Percentiles rank a stretch among this genome's conserved stretches.
These are phyloP conservation scores for Poecilia latipinna DNA, from an alignment of 2,113 vertebrate genomes.

Conservation along the genomic window DNA sequence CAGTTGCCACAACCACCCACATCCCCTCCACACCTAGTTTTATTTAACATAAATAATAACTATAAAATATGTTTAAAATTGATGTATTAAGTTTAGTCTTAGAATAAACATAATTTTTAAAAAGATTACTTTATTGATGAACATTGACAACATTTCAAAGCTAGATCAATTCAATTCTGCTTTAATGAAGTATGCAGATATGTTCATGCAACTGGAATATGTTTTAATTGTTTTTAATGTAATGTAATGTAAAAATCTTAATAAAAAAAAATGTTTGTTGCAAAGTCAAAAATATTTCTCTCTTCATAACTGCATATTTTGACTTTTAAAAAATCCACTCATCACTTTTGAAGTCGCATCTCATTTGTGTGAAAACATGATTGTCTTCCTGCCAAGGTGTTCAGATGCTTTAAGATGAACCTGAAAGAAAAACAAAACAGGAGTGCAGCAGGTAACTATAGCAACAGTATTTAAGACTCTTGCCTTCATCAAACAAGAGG, in stretches of 20 bases:
- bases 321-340: too few relatives aligned
- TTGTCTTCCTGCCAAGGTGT: background rate
- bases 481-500: background rate
- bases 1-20: too few relatives aligned
- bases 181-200: too few relatives aligned
- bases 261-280: too few relatives aligned
- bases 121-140: too few relatives aligned
- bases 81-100: background rate
- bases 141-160: too few relatives aligned
- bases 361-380: background rate
- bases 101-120: background rate
- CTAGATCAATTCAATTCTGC: too few relatives aligned
- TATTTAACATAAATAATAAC: background rate
- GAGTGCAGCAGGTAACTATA: slow-evolving; percentile 13
- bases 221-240: too few relatives aligned
- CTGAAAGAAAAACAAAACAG: background rate
- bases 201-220: too few relatives aligned
- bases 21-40: background rate
- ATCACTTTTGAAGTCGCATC: background rate
- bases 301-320: too few relatives aligned
- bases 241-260: too few relatives aligned
- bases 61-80: background rate
- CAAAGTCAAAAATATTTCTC: too few relatives aligned
- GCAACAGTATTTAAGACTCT: background rate
- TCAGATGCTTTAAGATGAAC: background rate